These are phyloP conservation scores for Pyrocephalus nanus DNA, from an alignment of 2,797 vertebrate genomes.

Conservation along the genomic window DNA sequence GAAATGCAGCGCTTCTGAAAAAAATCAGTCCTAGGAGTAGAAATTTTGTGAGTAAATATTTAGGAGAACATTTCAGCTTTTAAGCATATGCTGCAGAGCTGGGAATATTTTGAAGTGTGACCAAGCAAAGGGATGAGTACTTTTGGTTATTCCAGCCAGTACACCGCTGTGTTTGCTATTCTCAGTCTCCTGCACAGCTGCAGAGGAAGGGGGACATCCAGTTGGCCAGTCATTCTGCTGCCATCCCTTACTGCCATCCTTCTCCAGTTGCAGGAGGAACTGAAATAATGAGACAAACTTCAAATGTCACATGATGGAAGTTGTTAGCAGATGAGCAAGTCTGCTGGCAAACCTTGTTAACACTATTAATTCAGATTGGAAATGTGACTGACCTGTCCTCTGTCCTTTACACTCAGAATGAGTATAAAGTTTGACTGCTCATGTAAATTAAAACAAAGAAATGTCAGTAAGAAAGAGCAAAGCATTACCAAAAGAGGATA, in stretches of 20 bases:
- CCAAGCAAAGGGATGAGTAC: background rate
- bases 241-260: background rate
- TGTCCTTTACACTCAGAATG: background rate
- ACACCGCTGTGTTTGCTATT: background rate
- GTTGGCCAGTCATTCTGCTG: background rate
- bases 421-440: background rate
- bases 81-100: background rate
- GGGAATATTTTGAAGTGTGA: background rate
- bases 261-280: background rate
- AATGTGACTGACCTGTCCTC: background rate
- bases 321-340: background rate
- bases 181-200: background rate
- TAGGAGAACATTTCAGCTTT: background rate
- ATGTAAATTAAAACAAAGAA: background rate
- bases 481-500: background rate
- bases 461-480: background rate
- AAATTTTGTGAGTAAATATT: background rate
- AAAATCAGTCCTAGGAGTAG: accelerated
- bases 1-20: background rate
- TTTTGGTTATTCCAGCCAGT: background rate
- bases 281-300: background rate
- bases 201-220: background rate
- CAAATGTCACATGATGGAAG: background rate
- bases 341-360: background rate
- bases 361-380: background rate